Evolutionary conservation across 2,113 vertebrate species (phyloP).

Genomic region (Centropus bengalensis): DNA sequence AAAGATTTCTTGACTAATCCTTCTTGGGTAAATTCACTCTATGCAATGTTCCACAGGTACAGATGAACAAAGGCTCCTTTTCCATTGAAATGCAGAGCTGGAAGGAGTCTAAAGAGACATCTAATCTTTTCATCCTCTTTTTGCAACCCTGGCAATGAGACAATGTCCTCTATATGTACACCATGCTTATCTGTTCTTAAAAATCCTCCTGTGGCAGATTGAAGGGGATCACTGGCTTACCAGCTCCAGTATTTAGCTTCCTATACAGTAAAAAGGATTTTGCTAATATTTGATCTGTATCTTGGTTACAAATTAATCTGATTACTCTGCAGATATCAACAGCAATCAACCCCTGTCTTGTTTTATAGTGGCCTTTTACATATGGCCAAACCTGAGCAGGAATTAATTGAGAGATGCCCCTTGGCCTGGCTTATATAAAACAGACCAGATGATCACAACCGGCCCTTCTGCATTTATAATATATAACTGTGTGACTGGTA

Average conservation of each 20-base stretch:
- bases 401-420: neutral
- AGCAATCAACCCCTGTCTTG: neutral
- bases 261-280: constrained; percentile 29
- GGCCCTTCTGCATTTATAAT: neutral
- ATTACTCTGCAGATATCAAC: neutral
- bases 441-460: neutral
- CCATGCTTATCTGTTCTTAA: neutral
- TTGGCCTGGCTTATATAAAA: neutral
- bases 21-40: neutral
- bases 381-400: neutral
- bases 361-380: neutral
- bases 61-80: neutral
- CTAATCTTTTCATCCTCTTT: constrained; percentile 21
- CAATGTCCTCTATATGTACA: neutral
- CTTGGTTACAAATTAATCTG: constrained; percentile 22
- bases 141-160: neutral
- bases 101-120: neutral
- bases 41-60: neutral
- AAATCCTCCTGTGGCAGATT: neutral
- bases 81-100: constrained; percentile 4
- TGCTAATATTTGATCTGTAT: constrained; percentile 28
- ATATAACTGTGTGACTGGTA: neutral
- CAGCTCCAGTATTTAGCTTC: neutral
- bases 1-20: neutral
- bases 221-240: constrained; percentile 2